Evolutionary conservation across 2,888 invertebrate species (phyloP), one percentile per base, ranked within the genome.

Genomic region (Ochropacha duplaris): DNA sequence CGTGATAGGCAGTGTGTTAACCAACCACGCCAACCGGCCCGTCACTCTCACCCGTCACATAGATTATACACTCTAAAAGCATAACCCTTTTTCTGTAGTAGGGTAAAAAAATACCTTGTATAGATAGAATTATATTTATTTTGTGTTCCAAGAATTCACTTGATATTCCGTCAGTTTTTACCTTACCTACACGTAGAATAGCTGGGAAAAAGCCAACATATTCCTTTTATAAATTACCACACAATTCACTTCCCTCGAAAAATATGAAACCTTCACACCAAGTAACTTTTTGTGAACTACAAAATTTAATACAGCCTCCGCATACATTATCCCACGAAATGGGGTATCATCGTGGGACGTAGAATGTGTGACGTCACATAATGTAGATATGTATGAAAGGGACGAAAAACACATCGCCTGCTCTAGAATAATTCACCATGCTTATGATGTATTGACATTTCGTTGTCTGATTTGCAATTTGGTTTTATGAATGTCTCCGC

Each of bases 271-370:
- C 12, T 22, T 31, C 12, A 9, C 31, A 34, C 28, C 34, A 5
- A 50, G 22, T 22, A 44, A 49, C 49, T 28, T 52, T 52, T 31
- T 34, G 52, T 52, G 52, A 31, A 52, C 31, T 52, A 52, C 44
- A 56, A 62, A 62, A 62, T 65, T 62, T 65, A 65, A 65, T 65
- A 65, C 62, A 49, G 55, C 62, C 54, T 54, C 64, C 58, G 65
- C 62, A 62, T 62, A 60, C 55, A 62, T 65, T 65, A 65, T 57
- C 58, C 64, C 60, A 50, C 44, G 36, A 59, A 60, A 39, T 31
- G 57, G 56, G 57, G 39, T 36, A 54, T 58, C 50, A 55, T 55
- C 55, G 44, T 54, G 50, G 24, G 28, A 50, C 55, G 56, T 54
- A 50, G 31, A 31, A 52, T 31, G 52, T 51, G 51, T 52, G 52